These are phyloP conservation scores for Bombyx mandarina DNA, from an alignment of 1,140 invertebrate species.

Conservation along the genomic window DNA sequence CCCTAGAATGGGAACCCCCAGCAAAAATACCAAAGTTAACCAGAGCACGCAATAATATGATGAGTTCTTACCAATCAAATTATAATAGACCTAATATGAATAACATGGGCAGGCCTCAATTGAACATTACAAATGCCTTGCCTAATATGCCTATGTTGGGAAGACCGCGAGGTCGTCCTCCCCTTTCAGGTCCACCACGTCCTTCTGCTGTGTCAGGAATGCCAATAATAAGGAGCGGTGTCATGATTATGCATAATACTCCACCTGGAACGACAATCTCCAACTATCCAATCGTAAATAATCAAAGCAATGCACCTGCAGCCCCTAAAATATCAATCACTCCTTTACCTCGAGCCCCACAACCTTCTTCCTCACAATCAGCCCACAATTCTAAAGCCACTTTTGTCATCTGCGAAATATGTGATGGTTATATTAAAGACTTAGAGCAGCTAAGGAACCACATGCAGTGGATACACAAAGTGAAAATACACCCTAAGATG, in stretches of 20 bases:
- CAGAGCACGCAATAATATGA: slow-evolving; percentile 61
- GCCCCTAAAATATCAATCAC: slow-evolving; percentile 93
- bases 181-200: slow-evolving; percentile 35
- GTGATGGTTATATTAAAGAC: slow-evolving; percentile 95
- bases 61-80: slow-evolving; percentile 48
- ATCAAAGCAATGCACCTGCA: slow-evolving; percentile 37
- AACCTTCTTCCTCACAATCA: slow-evolving; percentile 64
- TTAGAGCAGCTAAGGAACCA: slow-evolving; percentile 93
- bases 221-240: slow-evolving; percentile 58
- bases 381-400: slow-evolving; percentile 69
- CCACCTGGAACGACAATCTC: slow-evolving; percentile 47
- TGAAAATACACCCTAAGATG: slow-evolving; percentile 97
- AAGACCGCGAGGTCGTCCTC: slow-evolving; percentile 54
- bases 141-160: slow-evolving; percentile 43
- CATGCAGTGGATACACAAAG: slow-evolving; percentile 97
- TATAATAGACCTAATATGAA: slow-evolving; percentile 47
- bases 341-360: slow-evolving; percentile 82
- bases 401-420: slow-evolving; percentile 96
- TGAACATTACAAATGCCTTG: slow-evolving; percentile 35
- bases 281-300: slow-evolving; percentile 58
- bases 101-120: slow-evolving; percentile 42
- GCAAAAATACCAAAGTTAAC: slow-evolving; percentile 87
- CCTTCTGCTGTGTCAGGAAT: slow-evolving; percentile 47
- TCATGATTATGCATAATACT: slow-evolving; percentile 64
- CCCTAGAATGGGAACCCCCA: slow-evolving; percentile 91